Conservation (phyloP, 2,113 vertebrate genomes). For the Bolborhynchus lineola region DNA sequence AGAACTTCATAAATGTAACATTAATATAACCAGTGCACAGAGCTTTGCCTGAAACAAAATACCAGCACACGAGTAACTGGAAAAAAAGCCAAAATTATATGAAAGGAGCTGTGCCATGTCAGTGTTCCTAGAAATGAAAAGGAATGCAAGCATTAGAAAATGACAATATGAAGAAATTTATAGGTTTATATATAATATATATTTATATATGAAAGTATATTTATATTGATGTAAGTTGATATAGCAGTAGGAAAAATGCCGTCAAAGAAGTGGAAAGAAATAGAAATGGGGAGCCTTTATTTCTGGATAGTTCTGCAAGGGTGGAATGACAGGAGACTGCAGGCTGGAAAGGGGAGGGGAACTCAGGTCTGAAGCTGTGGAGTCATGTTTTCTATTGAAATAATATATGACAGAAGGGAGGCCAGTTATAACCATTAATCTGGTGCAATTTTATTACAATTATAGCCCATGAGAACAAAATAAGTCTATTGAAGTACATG, state of each 20-base stretch:
- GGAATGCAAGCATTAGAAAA: neutral
- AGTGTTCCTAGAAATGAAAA: neutral
- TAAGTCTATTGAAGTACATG: constrained; percentile 44
- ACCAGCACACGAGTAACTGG: neutral
- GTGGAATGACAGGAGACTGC: neutral
- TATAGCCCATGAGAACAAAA: constrained; percentile 38
- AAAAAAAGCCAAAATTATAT: neutral
- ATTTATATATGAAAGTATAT: neutral
- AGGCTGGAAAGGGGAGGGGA: neutral
- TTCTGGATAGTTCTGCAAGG: neutral
- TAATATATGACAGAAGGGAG: constrained; percentile 5
- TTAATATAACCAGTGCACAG: neutral
- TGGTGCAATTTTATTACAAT: constrained; percentile 50
- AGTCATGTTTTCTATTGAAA: constrained; percentile 8
- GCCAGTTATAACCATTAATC: constrained; percentile 20
- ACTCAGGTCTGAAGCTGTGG: neutral
- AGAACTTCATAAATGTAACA: neutral
- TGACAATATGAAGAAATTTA: neutral
- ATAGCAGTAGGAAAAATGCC: neutral
- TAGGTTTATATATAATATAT: neutral
- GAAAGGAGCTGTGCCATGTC: neutral
- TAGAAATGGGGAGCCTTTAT: neutral
- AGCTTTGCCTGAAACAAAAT: neutral
- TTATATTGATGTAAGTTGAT: neutral
- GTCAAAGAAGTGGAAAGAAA: neutral